Conservation (phyloP, 2,113 vertebrate species). For the Pollachius pollachius region DNA sequence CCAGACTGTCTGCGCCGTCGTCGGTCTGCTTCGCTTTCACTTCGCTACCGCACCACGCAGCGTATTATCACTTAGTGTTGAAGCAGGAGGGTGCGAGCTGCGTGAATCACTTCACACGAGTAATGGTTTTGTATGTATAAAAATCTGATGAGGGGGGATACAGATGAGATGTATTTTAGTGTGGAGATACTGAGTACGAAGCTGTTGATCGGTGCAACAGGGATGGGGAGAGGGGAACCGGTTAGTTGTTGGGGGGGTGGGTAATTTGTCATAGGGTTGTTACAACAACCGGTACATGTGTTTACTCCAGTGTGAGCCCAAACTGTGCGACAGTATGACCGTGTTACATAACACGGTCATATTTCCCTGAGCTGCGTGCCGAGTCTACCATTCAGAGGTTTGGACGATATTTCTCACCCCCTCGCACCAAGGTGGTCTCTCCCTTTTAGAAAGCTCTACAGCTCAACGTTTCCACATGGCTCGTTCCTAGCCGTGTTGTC, state of each 20-base stretch:
- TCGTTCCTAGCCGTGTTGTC: constrained; percentile 40
- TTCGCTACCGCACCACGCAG: neutral
- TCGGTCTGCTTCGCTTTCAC: constrained; percentile 11
- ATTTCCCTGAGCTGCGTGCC: neutral
- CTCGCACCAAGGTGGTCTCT: constrained; percentile 18
- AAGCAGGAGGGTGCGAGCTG: no score
- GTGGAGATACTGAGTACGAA: neutral
- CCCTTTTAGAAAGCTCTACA: no score
- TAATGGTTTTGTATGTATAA: no score
- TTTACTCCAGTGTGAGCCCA: no score
- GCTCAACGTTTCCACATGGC: constrained; percentile 64
- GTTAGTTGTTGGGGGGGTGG: no score
- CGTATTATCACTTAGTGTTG: no score
- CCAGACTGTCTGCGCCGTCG: constrained; percentile 30
- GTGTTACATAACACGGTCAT: constrained; percentile 9
- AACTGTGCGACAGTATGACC: no score
- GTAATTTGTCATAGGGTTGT: no score
- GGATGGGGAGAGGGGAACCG: neutral
- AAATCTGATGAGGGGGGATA: no score
- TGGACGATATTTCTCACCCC: constrained; percentile 46
- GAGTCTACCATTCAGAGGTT: constrained; percentile 9
- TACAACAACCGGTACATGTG: no score
- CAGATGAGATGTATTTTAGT: no score
- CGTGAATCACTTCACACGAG: no score
- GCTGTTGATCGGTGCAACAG: neutral